Evolutionary conservation across 2,113 vertebrate species (phyloP).

Genomic region (Serranochromis macrocephalus): DNA sequence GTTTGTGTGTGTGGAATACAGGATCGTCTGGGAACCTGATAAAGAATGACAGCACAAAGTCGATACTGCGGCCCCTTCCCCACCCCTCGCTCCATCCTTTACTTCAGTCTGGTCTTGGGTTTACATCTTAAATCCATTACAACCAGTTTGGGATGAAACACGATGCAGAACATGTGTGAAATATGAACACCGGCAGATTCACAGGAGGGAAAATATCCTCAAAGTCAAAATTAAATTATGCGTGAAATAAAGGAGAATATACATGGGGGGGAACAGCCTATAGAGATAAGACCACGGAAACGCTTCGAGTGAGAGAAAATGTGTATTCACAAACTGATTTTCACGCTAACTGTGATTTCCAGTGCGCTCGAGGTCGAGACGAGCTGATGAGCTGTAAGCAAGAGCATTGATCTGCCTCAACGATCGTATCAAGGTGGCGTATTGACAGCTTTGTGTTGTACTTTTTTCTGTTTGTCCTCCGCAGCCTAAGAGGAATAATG

Average conservation of each 20-base stretch:
- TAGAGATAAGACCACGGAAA: conserved; percentile 5
- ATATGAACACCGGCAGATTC: neutral
- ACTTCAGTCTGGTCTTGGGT: neutral
- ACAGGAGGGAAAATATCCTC: neutral
- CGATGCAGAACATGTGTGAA: conserved; percentile 51
- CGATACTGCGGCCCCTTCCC: neutral
- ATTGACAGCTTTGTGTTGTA: conserved; percentile 46
- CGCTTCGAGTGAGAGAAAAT: neutral
- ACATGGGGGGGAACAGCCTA: neutral
- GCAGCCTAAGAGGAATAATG: conserved; percentile 52
- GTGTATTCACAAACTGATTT: conserved; percentile 26
- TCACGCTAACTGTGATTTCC: conserved; percentile 24
- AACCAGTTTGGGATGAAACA: conserved; percentile 25
- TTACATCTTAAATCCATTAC: conserved; percentile 54
- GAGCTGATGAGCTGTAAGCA: conserved; percentile 49
- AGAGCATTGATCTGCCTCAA: conserved; percentile 41
- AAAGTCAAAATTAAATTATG: conserved; percentile 27
- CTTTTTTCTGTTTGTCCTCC: conserved; percentile 37
- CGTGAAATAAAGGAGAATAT: conserved; percentile 32
- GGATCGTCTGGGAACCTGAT: conserved; percentile 5
- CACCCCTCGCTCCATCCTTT: neutral
- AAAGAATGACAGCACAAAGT: neutral
- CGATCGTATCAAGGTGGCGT: conserved; percentile 49
- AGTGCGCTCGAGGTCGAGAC: neutral
- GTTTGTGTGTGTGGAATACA: neutral